These are phyloP conservation scores for Lysiphlebus fabarum DNA, from an alignment of 1,140 invertebrate genomes.

Conservation along the genomic window DNA sequence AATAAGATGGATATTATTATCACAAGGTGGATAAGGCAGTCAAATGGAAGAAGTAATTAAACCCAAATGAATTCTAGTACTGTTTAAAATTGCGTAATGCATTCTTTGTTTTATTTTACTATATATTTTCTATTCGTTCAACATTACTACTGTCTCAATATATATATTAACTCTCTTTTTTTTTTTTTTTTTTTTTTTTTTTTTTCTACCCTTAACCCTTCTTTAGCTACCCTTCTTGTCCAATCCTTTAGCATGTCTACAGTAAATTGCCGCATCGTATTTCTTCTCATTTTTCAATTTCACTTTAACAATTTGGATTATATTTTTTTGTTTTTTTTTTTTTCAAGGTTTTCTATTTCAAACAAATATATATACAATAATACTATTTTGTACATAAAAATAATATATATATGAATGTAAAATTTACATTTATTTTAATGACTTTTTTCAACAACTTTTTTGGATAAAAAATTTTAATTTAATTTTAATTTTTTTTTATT, in stretches of 20 bases:
- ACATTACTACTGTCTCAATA: slow-evolving; percentile 1
- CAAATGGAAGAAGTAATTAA: slow-evolving; percentile 20
- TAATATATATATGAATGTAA: too few relatives aligned
- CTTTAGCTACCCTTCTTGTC: not conserved
- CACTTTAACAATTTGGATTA: not conserved
- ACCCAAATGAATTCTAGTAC: slow-evolving; percentile 18
- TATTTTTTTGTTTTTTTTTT: slow-evolving; percentile 13
- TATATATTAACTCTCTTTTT: not conserved
- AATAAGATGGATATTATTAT: not conserved
- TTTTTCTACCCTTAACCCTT: slow-evolving; percentile 2
- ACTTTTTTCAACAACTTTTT: too few relatives aligned
- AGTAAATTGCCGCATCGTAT: slow-evolving; percentile 24
- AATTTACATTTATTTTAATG: too few relatives aligned
- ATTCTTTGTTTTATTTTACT: not conserved
- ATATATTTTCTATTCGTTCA: not conserved
- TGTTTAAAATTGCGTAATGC: slow-evolving; percentile 21
- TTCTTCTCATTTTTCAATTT: slow-evolving; percentile 13
- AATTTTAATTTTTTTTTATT: too few relatives aligned
- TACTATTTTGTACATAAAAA: too few relatives aligned
- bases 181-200: slow-evolving; percentile 1
- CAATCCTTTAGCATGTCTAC: not conserved
- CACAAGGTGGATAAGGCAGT: not conserved
- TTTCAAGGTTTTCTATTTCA: too few relatives aligned
- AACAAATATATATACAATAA: too few relatives aligned
- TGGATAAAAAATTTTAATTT: too few relatives aligned